Base-by-base conservation (phyloP, 1,140 invertebrate genomes). In the Manduca sexta region DNA sequence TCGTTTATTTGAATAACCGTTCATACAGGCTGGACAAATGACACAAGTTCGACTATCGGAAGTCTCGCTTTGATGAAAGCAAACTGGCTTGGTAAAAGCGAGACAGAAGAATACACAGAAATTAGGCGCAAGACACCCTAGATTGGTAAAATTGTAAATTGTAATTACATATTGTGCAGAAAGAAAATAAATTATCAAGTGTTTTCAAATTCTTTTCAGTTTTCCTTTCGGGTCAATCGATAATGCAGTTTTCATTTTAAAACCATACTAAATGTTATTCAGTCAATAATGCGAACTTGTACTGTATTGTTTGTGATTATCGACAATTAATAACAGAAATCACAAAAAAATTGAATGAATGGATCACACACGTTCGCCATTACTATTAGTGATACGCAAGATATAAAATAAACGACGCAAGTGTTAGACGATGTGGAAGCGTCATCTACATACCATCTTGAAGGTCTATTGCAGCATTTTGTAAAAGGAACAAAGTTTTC, bases 401-500 rank as follows among this genome's bases (percentile, higher is more conserved):
- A 51, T 56, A 49, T 59, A 43, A 52, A 52, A 60, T 52, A 50
- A 58, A 60, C 39, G 42, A 50, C 62, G 54, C 39, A 47, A 51
- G 49, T 48, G 47, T 52, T 17, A 50, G 39, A 48, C 16, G 48
- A 17, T 52, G 42, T 29, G 46, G 50, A 44, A 53, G 52, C 29
- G 50, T 58, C 43, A 49, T 31, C 39, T 14, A 45, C 43, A 31
- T 47, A 56, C 49, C 7, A 30, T 45, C 35, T 26, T 33, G 39
- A 52, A 59, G 45, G 45, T 56, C 42, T 34, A 31, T 51, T 62
- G 17, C 35, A 21, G 43, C 60, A 47, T 51, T 71, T 69, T 60
- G 48, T 68, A 73, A 69, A 75, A 73, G 68, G 63, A 77, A 68
- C 56, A 37, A 56, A 64, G 60, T 64, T 64, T 73, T 70, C 67